phyloP scores from a whole-genome alignment of 1,140 invertebrate species.

The Chironomus striatipennis region DNA sequence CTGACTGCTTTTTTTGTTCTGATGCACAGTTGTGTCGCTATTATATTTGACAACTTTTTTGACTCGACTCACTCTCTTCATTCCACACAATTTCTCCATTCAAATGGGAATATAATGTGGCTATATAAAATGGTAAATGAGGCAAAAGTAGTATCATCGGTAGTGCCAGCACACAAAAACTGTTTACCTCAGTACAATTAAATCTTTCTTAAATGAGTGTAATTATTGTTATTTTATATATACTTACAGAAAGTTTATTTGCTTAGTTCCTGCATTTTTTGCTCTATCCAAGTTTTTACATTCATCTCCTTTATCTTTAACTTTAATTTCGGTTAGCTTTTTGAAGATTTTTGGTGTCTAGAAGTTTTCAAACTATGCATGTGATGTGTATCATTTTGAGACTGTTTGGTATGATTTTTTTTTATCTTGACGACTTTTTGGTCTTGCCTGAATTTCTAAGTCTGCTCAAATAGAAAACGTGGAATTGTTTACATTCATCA shows the following conservation, averaged over 20 bases:
- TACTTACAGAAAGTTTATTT: background rate
- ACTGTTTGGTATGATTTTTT: no score
- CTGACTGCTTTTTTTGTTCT: background rate
- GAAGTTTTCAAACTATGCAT: no score
- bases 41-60: slow-evolving; percentile 14
- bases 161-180: background rate
- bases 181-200: slow-evolving; percentile 20
- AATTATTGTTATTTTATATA: background rate
- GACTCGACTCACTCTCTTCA: background rate
- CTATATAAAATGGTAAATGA: background rate
- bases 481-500: no score
- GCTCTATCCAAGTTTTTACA: background rate
- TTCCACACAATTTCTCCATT: no score
- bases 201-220: slow-evolving; percentile 20
- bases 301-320: background rate
- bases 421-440: no score
- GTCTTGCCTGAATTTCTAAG: no score
- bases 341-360: no score
- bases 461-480: no score
- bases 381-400: no score
- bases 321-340: background rate
- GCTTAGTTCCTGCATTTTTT: background rate
- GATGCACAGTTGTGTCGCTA: slow-evolving; percentile 1
- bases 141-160: background rate
- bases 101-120: background rate